A percentile compares a stretch with the other conserved stretches of the same genome.
These are phyloP conservation scores for Oryzias woworae DNA, from an alignment of 2,113 vertebrate genomes.

Conservation along the genomic window DNA sequence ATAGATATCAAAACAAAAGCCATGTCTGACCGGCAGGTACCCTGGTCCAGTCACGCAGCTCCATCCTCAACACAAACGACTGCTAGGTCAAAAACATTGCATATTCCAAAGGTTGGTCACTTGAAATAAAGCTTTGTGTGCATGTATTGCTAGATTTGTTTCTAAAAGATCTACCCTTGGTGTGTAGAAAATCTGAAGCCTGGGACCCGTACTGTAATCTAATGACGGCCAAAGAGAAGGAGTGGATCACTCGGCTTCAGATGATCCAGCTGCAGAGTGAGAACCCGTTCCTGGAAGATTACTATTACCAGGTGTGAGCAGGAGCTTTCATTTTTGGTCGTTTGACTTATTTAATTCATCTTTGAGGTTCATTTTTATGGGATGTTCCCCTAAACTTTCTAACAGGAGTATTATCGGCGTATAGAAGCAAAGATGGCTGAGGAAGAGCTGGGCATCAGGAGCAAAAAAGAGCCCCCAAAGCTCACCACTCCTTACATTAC, in stretches of 20 bases:
- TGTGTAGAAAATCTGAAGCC: conserved; percentile 76
- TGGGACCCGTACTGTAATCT: conserved; percentile 83
- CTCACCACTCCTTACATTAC: conserved; percentile 90
- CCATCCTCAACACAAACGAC: conserved; percentile 88
- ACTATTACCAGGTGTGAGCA: conserved; percentile 91
- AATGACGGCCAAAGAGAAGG: conserved; percentile 91
- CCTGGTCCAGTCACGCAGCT: conserved; percentile 85
- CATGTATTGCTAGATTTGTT: background rate
- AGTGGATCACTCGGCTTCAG: conserved; percentile 91
- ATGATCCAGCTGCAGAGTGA: conserved; percentile 97
- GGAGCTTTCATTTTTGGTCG: background rate
- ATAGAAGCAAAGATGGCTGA: conserved; percentile 85
- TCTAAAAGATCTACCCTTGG: background rate
- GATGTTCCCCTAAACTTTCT: background rate
- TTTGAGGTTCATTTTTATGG: background rate
- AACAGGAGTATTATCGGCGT: conserved; percentile 86
- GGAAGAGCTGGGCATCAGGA: conserved; percentile 83
- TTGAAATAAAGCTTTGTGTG: background rate
- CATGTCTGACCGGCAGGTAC: conserved; percentile 41
- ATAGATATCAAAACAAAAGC: background rate
- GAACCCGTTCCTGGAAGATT: conserved; percentile 87
- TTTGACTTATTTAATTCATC: background rate
- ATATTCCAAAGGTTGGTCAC: conserved; percentile 73
- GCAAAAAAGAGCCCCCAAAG: conserved; percentile 84
- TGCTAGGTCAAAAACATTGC: conserved; percentile 80